Conservation (phyloP, 2,113 vertebrate genomes). For the Turdus rufiventris region DNA sequence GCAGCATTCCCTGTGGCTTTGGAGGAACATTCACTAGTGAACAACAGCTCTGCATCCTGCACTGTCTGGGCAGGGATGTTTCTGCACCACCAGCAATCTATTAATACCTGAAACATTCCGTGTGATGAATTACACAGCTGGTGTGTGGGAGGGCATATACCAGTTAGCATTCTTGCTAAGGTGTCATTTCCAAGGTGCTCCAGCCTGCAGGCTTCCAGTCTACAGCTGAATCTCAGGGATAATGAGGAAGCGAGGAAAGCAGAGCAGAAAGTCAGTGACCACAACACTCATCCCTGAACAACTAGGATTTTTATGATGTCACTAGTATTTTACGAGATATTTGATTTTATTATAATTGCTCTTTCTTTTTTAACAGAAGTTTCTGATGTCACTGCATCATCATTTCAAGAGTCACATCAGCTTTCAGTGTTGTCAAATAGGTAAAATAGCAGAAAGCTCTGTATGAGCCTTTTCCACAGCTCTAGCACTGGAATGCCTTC, state of each 20-base stretch:
- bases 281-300: background rate
- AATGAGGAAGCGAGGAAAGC: background rate
- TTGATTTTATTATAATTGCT: background rate
- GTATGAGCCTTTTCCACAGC: background rate
- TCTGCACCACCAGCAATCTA: background rate
- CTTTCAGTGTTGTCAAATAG: background rate
- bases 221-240: background rate
- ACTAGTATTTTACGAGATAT: background rate
- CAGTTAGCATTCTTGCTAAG: background rate
- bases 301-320: background rate
- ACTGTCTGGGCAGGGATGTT: background rate
- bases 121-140: background rate
- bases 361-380: background rate
- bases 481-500: background rate
- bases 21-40: background rate
- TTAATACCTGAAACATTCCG: background rate
- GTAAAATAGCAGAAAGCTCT: background rate
- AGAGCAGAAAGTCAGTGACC: background rate
- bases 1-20: background rate
- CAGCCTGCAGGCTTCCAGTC: background rate
- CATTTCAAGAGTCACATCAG: background rate
- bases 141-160: background rate
- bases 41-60: background rate
- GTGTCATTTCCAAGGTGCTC: conserved; percentile 28
- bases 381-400: background rate